Conservation (phyloP, 2,113 vertebrate genomes). For the Myotis lucifugus region DNA sequence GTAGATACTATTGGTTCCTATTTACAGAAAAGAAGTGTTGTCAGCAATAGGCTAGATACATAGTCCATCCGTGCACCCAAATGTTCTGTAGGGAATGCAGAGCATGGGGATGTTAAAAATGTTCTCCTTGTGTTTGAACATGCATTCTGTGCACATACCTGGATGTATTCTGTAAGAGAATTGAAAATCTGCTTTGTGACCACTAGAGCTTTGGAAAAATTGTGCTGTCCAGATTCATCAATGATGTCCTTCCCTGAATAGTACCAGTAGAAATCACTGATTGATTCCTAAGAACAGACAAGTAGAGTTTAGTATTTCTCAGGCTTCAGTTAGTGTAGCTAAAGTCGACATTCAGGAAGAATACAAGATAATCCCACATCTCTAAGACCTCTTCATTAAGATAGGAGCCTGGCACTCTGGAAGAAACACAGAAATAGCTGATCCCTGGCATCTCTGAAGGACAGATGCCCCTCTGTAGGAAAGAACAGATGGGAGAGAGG, state of each 20-base stretch:
- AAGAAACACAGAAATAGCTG: not conserved
- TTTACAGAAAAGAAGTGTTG: not conserved
- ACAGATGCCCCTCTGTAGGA: not conserved
- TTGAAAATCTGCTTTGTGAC: constrained; percentile 99
- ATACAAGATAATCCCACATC: not conserved
- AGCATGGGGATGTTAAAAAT: not conserved
- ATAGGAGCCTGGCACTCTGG: not conserved
- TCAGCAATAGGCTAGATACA: not conserved
- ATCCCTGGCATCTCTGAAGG: not conserved
- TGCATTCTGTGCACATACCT: constrained; percentile 85
- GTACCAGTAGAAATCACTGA: constrained; percentile 99
- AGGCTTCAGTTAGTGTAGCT: not conserved
- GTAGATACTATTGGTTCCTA: not conserved
- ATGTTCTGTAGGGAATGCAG: not conserved
- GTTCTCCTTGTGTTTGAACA: not conserved
- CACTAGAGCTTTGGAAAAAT: constrained; percentile 97
- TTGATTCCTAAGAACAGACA: constrained; percentile 91
- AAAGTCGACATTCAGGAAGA: not conserved
- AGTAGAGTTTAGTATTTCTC: constrained; percentile 14
- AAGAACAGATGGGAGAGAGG: not conserved
- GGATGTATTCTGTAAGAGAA: constrained; percentile 98
- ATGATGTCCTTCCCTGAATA: constrained; percentile 98
- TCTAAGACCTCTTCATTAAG: not conserved
- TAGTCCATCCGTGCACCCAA: not conserved
- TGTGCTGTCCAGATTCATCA: constrained; percentile 96